Evolutionary conservation across 2,113 vertebrate species (phyloP), one percentile per base, ranked within the genome.

Genomic region (Pterocles burchelli): DNA sequence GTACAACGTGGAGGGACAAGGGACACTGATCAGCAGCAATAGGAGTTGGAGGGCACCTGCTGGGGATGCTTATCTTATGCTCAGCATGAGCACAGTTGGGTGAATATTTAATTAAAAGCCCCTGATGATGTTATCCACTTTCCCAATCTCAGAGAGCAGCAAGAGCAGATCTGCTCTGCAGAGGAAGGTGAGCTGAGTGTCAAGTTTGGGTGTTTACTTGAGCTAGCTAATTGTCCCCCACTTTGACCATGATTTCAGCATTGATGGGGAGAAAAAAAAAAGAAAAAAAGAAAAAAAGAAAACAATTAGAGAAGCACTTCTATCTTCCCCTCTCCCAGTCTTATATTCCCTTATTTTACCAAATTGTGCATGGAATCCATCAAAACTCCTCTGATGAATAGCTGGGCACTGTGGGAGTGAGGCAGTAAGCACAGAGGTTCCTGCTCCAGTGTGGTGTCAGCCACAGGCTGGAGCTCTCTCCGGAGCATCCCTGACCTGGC

Each of bases 401-500:
- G 33, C 6, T 8, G 31, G 29, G 7, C 36, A 48, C 6, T 16
- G 49, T 48, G 25, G 29, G 46, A 58, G 31, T 17, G 62, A 79
- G 29, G 33, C 4, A 17, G 7, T 28, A 1, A 55, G 33, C 21
- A 24, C 0, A 9, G 43, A 5, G 25, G 9, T 10, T 81, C 3
- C 48, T 85, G 51, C 25, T 74, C 22, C 75, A 74, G 0, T 22
- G 48, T 5, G 9, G 1, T n/a, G 46, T 34, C n/a, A 57, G 34
- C 17, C 13, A 3, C 17, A 51, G 41, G 33, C 55, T 87, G 77
- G 48, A 41, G 38, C 18, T 66, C 71, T 59, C 46, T 1, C 43
- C 49, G 43, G 0, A 11, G 4, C 2, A 4, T 13, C 3, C 31
- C 52, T 67, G 20, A 15, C 17, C n/a, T 43, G 26, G 2, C 12